phyloP scores from a whole-genome alignment of 2,797 vertebrate species.

The Helostoma temminkii region DNA sequence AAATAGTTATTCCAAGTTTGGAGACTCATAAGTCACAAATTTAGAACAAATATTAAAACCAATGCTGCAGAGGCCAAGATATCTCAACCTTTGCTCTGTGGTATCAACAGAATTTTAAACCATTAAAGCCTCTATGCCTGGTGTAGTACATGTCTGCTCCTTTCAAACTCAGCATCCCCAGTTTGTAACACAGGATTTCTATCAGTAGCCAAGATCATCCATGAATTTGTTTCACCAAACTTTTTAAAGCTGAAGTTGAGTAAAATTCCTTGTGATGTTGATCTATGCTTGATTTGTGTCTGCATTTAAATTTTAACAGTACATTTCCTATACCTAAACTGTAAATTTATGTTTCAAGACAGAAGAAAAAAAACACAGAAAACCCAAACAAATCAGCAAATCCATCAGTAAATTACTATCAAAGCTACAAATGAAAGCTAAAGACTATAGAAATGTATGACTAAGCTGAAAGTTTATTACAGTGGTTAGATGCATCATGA shows the following conservation, averaged over 20 bases:
- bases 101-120: too few species aligned
- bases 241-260: too few species aligned
- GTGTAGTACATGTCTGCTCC: too few species aligned
- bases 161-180: not conserved
- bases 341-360: not conserved
- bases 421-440: constrained; percentile 20
- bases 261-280: too few species aligned
- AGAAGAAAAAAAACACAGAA: constrained; percentile 3
- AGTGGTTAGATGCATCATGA: constrained; percentile 54
- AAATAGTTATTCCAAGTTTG: not conserved
- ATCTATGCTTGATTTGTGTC: too few species aligned
- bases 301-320: too few species aligned
- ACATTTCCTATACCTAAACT: not conserved
- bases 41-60: not conserved
- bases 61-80: not conserved
- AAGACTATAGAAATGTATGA: constrained; percentile 22
- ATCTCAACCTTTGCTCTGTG: not conserved
- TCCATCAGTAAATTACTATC: constrained; percentile 18
- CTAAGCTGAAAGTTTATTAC: constrained; percentile 50
- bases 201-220: too few species aligned
- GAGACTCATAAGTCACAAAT: not conserved
- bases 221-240: too few species aligned
- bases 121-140: too few species aligned
- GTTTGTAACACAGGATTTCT: not conserved
- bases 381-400: not conserved